Base-by-base conservation (phyloP, 1,140 invertebrate genomes). In the Drosophila paulistorum region DNA sequence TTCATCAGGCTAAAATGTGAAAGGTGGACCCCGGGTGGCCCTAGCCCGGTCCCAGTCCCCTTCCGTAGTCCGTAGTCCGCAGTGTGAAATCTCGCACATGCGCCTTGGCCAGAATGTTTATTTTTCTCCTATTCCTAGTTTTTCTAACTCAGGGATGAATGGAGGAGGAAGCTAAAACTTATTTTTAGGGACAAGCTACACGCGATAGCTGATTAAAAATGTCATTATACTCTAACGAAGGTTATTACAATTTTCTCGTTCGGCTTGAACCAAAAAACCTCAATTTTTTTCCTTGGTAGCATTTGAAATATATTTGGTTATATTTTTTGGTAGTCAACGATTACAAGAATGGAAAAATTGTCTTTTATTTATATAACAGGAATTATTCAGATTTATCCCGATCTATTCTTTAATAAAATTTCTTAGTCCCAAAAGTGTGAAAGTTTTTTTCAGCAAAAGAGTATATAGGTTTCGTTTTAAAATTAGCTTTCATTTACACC, bases 41-140 rank as follows among this genome's bases (percentile, higher is more conserved):
- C 45, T 45, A n/a, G 45, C 17, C 42, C 14, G 14, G 5, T 48
- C 14, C 45, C 23, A 4, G 23, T 26, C 23, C 23, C 23, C 2
- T 2, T 26, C 23, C 23, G 23, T 23, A 23, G 20, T 23, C 20
- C 20, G 26, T 14, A 7, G 14, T 48, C 45, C 51, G 54, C 68
- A 65, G 55, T 65, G 55, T 42, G 63, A 72, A 70, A 71, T 48
- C 55, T 65, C 45, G 81, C 66, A 77, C 85, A 90, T 90, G 86
- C 81, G 85, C 81, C 73, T 1, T 65, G 41, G 9, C 11, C 57
- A 17, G 17, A 59, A 59, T 39, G 35, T 59, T 26, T 10, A 59
- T 37, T 59, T 61, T 51, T 51, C 45, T 51, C 17, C 45, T 51
- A 51, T 51, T 51, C 45, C 45, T 51, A 51, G 45, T 51, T 51